Base-by-base conservation (phyloP, 2,113 vertebrate genomes). In the Ovibos moschatus region DNA sequence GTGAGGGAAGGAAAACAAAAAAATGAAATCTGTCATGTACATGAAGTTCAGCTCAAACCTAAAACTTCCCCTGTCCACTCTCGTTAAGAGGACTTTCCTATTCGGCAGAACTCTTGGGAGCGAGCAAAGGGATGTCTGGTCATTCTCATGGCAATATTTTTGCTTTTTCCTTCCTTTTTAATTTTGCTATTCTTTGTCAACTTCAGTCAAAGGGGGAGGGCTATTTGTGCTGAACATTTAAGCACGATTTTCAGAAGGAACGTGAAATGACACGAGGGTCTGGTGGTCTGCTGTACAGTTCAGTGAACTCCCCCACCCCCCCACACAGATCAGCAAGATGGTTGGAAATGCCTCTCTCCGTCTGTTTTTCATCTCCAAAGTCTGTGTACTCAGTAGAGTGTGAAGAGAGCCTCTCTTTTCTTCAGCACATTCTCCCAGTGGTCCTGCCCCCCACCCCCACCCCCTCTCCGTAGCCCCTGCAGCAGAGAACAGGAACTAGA, bases 401-500 rank as follows among this genome's bases (percentile, higher is more conserved):
- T 99, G 99, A 99, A 99, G 99, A 99, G 98, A 98, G 98, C 98
- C 98, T 98, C 98, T 98, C 98, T 98, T 96, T 98, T 98, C 99
- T 98, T 98, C 98, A 97, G 92, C 99, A 98, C 98, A 94, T 98
- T 98, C 99, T 98, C 99, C 98, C 94, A 97, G 89, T 90, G 97
- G 60, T 97, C 99, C 99, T 98, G 98, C 97, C 98, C 98, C 98
- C 92, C 79, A 19, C 98, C 98, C 98, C 98, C 98, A 98, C 96
- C 95, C 91, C 53, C 94, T 89, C 86, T 92, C 98, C 98, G 87
- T 93, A 99, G 99, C 98, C 99, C 99, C 99, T 99, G 99, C 99
- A 99, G 99, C 99, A 97, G 99, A 99, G 99, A 99, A 98, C 99
- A 99, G 99, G 99, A 99, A 99, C 99, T 99, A 98, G 99, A 99